phyloP scores from a whole-genome alignment of 2,888 invertebrate genomes.

The Cryptocheilus praepositus region DNA sequence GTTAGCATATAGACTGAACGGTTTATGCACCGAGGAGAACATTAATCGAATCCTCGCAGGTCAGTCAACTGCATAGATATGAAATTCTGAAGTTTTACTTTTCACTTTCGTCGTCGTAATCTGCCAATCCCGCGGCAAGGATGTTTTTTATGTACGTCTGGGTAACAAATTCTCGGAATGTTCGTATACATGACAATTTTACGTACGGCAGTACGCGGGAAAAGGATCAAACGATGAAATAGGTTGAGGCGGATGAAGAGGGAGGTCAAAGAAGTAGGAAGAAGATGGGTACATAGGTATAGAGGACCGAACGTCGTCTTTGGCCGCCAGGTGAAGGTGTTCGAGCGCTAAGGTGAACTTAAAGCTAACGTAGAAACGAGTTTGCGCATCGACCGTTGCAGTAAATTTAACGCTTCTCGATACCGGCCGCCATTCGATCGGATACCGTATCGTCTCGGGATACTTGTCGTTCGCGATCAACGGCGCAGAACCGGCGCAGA shows the following conservation, averaged over 20 bases:
- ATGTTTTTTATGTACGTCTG: no score
- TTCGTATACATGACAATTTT: neutral
- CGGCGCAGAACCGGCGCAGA: constrained; percentile 33
- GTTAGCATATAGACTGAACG: no score
- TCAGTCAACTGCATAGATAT: no score
- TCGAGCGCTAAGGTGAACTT: constrained; percentile 31
- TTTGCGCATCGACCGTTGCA: constrained; percentile 32
- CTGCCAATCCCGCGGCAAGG: no score
- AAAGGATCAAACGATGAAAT: neutral
- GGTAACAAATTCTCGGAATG: no score
- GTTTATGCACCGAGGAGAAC: no score
- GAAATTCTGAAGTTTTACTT: no score
- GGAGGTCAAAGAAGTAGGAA: neutral
- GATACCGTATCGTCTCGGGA: constrained; percentile 42
- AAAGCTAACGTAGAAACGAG: constrained; percentile 38
- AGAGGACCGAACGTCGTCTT: no score
- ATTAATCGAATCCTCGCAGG: no score
- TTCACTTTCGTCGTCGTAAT: no score
- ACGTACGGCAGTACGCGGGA: neutral
- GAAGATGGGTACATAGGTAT: constrained; percentile 2
- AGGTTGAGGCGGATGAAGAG: neutral
- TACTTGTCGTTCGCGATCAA: constrained; percentile 47
- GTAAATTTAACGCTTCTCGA: constrained; percentile 54
- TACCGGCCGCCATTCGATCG: constrained; percentile 39
- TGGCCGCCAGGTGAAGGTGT: constrained; percentile 20